A percentile compares a stretch with the other conserved stretches of the same genome.
Conservation (phyloP, 2,797 vertebrate genomes). For the Peromyscus attwateri region DNA sequence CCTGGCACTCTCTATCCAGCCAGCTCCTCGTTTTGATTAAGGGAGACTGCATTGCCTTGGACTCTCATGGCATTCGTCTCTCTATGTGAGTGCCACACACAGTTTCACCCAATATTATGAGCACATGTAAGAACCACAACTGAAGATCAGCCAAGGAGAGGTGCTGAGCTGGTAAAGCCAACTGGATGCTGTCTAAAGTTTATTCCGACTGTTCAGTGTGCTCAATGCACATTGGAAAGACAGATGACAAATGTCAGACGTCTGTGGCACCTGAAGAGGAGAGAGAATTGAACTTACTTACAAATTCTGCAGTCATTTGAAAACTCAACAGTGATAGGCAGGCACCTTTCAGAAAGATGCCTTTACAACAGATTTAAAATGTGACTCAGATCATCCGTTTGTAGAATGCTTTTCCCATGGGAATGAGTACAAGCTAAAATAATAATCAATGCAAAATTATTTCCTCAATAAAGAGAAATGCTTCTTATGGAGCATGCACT, state of each 20-base stretch:
- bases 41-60: not conserved
- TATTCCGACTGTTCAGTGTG: not conserved
- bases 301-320: not conserved
- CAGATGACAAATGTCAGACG: not conserved
- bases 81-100: too few species aligned
- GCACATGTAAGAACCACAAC: rapidly evolving
- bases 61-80: too few species aligned
- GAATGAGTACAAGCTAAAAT: not conserved
- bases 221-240: too few species aligned
- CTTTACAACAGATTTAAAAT: not conserved
- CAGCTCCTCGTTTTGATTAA: too few species aligned
- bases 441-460: not conserved
- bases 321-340: not conserved
- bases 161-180: not conserved
- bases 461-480: not conserved
- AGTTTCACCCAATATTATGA: not conserved
- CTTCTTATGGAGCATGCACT: not conserved
- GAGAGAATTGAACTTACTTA: not conserved
- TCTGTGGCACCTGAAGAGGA: not conserved
- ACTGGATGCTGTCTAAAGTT: too few species aligned
- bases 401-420: not conserved
- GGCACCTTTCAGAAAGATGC: not conserved
- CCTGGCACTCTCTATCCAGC: rapidly evolving
- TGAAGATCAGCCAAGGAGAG: too few species aligned
- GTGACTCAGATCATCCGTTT: not conserved